Evolutionary conservation across 2,113 vertebrate species (phyloP).

Genomic region (Martes martes): DNA sequence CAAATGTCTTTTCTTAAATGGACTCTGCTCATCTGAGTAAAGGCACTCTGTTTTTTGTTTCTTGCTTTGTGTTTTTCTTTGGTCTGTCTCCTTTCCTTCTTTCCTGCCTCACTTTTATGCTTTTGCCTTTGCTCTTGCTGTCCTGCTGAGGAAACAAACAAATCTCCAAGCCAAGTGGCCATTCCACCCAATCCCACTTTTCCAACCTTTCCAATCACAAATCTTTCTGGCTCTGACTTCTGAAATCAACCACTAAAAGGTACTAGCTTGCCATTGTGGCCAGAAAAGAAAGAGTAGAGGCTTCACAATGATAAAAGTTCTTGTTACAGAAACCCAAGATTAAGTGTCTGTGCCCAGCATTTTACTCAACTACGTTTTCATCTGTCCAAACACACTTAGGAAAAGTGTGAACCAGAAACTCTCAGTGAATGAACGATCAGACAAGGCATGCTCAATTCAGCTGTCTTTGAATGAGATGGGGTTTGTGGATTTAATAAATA

Average conservation of each 20-base stretch:
- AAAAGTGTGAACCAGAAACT: neutral
- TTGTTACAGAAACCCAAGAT: neutral
- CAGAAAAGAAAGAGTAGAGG: neutral
- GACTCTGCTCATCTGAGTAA: neutral
- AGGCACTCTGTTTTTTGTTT: neutral
- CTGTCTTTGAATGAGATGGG: neutral
- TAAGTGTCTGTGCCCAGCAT: neutral
- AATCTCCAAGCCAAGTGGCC: neutral
- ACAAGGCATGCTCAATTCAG: neutral
- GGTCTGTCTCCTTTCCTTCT: neutral
- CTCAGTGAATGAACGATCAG: neutral
- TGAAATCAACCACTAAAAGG: neutral
- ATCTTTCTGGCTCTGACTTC: neutral
- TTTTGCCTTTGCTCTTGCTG: neutral
- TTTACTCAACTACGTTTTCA: neutral
- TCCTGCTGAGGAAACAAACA: neutral
- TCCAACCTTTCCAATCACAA: neutral
- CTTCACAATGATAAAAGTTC: neutral
- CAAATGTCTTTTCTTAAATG: neutral
- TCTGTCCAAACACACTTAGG: neutral
- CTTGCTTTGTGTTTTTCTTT: neutral
- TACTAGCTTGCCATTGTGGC: neutral
- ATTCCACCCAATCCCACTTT: neutral
- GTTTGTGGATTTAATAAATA: constrained; percentile 46
- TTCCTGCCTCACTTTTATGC: neutral